These are phyloP conservation scores for Eurytoma californica DNA, from an alignment of 2,888 invertebrate species.

Conservation along the genomic window DNA sequence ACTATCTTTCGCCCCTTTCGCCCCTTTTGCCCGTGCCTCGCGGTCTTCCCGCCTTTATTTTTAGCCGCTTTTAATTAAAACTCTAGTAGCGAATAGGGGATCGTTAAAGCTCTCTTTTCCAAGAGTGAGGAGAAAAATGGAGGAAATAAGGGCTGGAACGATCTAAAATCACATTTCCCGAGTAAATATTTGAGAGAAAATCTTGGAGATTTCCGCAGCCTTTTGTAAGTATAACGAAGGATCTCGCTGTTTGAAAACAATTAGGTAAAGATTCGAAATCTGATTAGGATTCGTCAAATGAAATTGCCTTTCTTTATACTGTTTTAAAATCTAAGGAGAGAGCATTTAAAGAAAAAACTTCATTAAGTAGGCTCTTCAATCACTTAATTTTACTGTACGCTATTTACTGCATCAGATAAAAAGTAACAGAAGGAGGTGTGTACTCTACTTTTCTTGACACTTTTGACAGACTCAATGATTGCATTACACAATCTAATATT, in stretches of 20 bases:
- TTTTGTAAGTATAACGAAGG: not conserved
- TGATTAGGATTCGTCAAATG: no score
- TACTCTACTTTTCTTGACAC: not conserved
- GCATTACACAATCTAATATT: no score
- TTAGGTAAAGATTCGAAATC: no score
- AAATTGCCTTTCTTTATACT: no score
- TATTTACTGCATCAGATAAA: no score
- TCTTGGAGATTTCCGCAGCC: not conserved
- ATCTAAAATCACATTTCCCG: slow-evolving; percentile 4
- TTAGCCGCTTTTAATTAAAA: slow-evolving; percentile 15
- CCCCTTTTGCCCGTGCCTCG: not conserved
- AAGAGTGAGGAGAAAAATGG: not conserved
- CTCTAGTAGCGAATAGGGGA: not conserved
- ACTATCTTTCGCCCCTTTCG: not conserved
- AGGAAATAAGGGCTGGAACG: not conserved
- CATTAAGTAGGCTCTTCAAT: no score
- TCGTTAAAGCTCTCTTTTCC: not conserved
- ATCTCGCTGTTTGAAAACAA: no score
- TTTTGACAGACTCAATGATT: not conserved
- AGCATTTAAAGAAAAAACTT: no score
- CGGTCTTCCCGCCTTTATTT: no score
- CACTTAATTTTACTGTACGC: no score
- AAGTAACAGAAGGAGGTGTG: no score
- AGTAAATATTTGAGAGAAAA: slow-evolving; percentile 16
- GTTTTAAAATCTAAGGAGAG: no score